These are phyloP conservation scores for Tetrax tetrax DNA, from an alignment of 2,113 vertebrate genomes.

Conservation along the genomic window DNA sequence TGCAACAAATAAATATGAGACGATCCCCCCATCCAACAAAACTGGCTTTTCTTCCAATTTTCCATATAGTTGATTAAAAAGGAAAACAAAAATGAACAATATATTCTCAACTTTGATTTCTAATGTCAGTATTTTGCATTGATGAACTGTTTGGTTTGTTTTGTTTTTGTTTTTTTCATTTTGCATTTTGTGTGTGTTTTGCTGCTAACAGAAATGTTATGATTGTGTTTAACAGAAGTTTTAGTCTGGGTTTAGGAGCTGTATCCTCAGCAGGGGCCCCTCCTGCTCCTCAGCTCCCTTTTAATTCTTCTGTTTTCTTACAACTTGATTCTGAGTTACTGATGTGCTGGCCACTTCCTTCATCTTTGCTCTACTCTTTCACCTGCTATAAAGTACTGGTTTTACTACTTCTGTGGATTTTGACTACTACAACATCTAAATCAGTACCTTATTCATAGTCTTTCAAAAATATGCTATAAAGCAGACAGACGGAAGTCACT, in stretches of 20 bases:
- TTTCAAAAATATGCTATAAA: background rate
- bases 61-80: background rate
- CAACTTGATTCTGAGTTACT: background rate
- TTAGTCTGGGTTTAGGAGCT: background rate
- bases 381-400: background rate
- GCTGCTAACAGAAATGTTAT: background rate
- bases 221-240: background rate
- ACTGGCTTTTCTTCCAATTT: background rate
- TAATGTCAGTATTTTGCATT: background rate
- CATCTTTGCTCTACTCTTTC: background rate
- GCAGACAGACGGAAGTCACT: background rate
- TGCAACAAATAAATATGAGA: background rate
- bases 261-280: background rate
- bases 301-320: background rate
- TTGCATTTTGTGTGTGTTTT: background rate
- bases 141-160: too few relatives aligned
- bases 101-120: background rate
- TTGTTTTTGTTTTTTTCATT: background rate
- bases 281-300: background rate
- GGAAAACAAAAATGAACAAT: background rate
- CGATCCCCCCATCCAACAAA: background rate
- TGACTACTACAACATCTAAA: background rate
- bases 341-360: background rate
- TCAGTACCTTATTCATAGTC: background rate
- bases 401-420: background rate